Conservation (phyloP, 2,797 vertebrate genomes). For the Macropodus opercularis region DNA sequence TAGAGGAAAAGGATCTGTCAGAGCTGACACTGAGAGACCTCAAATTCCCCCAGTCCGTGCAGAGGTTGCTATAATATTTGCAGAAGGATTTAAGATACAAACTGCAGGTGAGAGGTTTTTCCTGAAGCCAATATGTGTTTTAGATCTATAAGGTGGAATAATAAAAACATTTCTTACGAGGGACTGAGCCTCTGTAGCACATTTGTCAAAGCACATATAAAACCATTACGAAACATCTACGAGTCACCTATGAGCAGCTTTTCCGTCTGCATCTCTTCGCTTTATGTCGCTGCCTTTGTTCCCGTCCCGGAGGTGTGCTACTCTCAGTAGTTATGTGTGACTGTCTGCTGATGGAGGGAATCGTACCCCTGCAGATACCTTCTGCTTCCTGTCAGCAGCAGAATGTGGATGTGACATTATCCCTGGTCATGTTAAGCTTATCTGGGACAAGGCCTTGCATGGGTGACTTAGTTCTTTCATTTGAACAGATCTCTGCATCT, state of each 20-base stretch:
- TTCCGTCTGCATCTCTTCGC: constrained; percentile 43
- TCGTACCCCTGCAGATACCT: constrained; percentile 52
- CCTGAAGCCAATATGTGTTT: constrained; percentile 55
- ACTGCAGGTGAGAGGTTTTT: constrained; percentile 66
- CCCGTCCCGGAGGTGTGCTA: constrained; percentile 47
- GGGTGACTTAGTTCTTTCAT: constrained; percentile 56
- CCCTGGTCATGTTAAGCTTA: constrained; percentile 65
- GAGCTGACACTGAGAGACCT: constrained; percentile 68
- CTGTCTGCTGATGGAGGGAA: constrained; percentile 45
- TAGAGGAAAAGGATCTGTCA: constrained; percentile 73
- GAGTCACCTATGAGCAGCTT: constrained; percentile 36
- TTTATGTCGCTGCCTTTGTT: constrained; percentile 41
- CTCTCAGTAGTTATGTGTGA: constrained; percentile 48
- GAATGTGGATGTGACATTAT: constrained; percentile 72
- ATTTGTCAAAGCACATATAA: constrained; percentile 49
- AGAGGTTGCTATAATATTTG: constrained; percentile 73
- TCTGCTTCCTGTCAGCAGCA: constrained; percentile 60
- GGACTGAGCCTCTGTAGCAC: constrained; percentile 20
- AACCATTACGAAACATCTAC: constrained; percentile 39
- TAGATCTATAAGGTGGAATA: constrained; percentile 31
- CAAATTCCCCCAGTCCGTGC: constrained; percentile 58
- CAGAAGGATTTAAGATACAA: constrained; percentile 75
- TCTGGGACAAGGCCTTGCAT: constrained; percentile 66
- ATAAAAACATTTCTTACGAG: constrained; percentile 50
- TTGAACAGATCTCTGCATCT: constrained; percentile 54